phyloP scores from a whole-genome alignment of 2,113 vertebrate species.

The Butorides virescens region DNA sequence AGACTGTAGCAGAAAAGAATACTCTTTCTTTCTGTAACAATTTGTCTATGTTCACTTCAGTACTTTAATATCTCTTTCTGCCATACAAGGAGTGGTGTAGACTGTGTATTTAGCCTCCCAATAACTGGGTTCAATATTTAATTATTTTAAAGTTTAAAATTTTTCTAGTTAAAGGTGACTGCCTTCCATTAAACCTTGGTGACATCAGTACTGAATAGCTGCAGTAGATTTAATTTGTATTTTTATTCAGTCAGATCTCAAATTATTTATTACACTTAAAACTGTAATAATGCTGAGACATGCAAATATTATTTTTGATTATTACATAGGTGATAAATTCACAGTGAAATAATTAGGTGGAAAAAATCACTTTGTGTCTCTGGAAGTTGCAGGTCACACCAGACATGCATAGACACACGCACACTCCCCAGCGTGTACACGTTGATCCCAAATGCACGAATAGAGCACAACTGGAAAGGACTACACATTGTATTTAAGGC shows the following conservation, averaged over 20 bases:
- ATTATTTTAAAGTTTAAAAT: neutral
- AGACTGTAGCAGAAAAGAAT: neutral
- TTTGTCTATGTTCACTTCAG: neutral
- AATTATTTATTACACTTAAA: neutral
- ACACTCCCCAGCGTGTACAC: accelerated
- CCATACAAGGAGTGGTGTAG: neutral
- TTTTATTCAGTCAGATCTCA: neutral
- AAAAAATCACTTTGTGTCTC: neutral
- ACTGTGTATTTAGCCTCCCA: neutral
- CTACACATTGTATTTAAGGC: neutral
- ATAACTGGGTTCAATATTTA: neutral
- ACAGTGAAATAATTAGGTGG: neutral
- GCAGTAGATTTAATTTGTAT: neutral
- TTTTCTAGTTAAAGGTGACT: neutral
- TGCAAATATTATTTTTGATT: neutral
- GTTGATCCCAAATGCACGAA: neutral
- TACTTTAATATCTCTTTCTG: neutral
- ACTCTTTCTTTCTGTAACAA: neutral
- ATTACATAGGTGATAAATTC: neutral
- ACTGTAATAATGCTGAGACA: neutral
- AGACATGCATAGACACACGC: neutral
- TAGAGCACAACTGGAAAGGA: neutral
- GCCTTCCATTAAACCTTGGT: neutral
- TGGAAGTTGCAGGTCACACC: neutral
- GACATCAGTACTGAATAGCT: neutral